Conservation (phyloP, 2,888 invertebrate genomes). For the Drosophila engyochracea region DNA sequence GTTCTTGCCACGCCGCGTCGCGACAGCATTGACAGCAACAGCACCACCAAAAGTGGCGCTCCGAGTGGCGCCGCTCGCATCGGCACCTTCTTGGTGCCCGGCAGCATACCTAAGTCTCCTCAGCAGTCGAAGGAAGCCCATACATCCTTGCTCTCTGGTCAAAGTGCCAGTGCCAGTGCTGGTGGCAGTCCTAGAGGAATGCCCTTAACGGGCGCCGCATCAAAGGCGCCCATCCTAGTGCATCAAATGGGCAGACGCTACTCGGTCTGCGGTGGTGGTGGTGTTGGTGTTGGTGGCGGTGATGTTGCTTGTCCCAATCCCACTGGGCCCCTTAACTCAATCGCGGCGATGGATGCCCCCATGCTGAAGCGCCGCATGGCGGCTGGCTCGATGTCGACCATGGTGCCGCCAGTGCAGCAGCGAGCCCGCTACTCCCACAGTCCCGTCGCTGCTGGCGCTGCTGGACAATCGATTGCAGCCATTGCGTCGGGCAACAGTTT, state of each 20-base stretch:
- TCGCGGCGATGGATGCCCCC: constrained; percentile 1
- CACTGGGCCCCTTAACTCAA: background rate
- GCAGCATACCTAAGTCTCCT: background rate
- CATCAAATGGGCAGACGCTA: constrained; percentile 58
- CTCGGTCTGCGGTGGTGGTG: constrained; percentile 56
- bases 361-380: constrained; percentile 57
- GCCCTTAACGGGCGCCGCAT: background rate
- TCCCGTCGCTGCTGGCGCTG: background rate
- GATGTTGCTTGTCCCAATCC: background rate
- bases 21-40: constrained; percentile 50
- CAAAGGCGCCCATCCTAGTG: constrained; percentile 18
- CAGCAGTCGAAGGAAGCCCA: constrained; percentile 12
- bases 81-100: constrained; percentile 35
- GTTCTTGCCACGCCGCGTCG: constrained; percentile 23
- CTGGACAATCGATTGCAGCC: background rate
- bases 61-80: background rate
- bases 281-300: background rate
- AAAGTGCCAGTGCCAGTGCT: background rate
- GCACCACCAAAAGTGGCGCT: constrained; percentile 9
- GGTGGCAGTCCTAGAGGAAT: background rate
- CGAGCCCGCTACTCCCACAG: constrained; percentile 47
- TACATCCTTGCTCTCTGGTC: background rate
- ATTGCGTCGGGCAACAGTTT: constrained; percentile 28
- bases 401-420: constrained; percentile 33
- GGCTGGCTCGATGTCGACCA: background rate